Evolutionary conservation across 2,113 vertebrate species (phyloP).

Genomic region (Cercocebus atys): DNA sequence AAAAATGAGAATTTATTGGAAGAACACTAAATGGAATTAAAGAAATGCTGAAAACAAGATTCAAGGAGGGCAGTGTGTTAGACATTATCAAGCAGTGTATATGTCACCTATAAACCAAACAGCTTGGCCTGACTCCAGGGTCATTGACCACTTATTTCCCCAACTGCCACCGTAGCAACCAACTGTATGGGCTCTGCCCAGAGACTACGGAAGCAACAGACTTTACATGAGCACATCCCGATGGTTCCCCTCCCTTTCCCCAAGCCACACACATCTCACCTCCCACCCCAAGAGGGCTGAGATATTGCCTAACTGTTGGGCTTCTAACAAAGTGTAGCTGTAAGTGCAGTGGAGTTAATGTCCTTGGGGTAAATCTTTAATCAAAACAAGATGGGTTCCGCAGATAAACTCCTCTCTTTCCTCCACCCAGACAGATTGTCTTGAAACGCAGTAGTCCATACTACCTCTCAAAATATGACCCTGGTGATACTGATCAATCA

Average conservation of each 20-base stretch:
- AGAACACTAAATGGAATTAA: neutral
- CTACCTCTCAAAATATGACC: neutral
- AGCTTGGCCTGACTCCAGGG: neutral
- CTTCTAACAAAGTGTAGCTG: neutral
- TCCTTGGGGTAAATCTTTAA: neutral
- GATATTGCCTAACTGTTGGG: neutral
- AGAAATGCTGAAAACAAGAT: neutral
- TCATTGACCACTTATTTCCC: neutral
- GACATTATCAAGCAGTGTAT: neutral
- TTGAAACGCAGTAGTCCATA: neutral
- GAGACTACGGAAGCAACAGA: neutral
- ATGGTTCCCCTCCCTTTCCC: neutral
- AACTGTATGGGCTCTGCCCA: neutral
- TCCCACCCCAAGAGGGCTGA: neutral
- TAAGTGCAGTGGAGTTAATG: neutral
- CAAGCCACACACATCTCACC: neutral
- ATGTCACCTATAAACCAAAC: neutral
- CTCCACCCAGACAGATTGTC: neutral
- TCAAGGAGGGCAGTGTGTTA: neutral
- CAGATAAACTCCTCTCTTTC: neutral
- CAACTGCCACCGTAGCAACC: neutral
- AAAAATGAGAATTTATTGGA: neutral
- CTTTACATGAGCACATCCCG: neutral
- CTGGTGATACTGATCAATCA: neutral
- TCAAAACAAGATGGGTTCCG: neutral